phyloP scores from a whole-genome alignment of 2,888 invertebrate genomes.

The Resseliella maxima region DNA sequence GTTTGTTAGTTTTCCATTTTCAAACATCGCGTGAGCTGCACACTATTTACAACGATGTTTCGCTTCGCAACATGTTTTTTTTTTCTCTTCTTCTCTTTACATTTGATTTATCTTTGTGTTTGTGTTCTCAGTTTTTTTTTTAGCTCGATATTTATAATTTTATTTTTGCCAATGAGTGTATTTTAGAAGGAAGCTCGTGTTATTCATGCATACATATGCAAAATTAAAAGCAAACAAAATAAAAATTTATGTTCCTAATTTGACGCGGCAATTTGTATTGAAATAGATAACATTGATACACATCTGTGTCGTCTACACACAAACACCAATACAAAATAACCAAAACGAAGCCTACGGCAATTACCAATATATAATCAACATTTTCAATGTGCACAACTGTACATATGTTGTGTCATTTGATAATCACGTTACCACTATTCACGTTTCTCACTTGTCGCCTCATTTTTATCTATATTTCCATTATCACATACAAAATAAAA shows the following conservation, averaged over 20 bases:
- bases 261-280: too few relatives aligned
- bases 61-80: background rate
- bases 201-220: too few relatives aligned
- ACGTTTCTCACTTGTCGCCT: conserved; percentile 17
- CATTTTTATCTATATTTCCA: background rate
- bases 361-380: background rate
- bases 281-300: too few relatives aligned
- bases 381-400: background rate
- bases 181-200: too few relatives aligned
- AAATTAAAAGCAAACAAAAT: too few relatives aligned
- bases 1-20: conserved; percentile 1
- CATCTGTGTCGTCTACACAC: background rate
- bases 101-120: too few relatives aligned
- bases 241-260: too few relatives aligned
- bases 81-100: background rate
- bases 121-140: background rate
- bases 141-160: too few relatives aligned
- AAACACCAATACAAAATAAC: background rate
- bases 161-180: too few relatives aligned
- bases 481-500: background rate
- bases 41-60: background rate
- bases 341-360: background rate
- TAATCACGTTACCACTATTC: conserved; percentile 36
- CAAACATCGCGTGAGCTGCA: background rate
- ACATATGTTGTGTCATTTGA: conserved; percentile 22